A percentile compares a stretch with the other conserved stretches of the same genome.
phyloP scores from a whole-genome alignment of 1,140 invertebrate species.

The Gryon sp. region DNA sequence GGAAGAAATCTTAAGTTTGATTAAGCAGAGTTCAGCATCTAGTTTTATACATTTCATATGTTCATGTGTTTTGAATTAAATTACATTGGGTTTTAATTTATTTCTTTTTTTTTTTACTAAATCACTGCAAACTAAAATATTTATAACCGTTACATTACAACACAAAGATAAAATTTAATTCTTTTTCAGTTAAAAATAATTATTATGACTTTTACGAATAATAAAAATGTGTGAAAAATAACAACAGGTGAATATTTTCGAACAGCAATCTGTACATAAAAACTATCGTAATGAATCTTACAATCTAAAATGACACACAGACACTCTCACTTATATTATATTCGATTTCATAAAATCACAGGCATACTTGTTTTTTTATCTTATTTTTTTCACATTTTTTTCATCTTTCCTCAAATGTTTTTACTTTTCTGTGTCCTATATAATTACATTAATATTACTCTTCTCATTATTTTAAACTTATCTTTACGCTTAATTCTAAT shows the following conservation, averaged over 20 bases:
- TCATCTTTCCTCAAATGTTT: conserved; percentile 19
- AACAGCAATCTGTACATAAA: conserved; percentile 65
- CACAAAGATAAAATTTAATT: conserved; percentile 11
- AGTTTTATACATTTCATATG: conserved; percentile 27
- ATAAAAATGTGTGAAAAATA: conserved; percentile 47
- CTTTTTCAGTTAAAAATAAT: conserved; percentile 3
- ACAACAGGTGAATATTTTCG: conserved; percentile 43
- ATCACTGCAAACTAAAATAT: conserved; percentile 15
- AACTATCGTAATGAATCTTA: conserved; percentile 57
- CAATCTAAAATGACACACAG: conserved; percentile 53
- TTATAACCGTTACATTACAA: conserved; percentile 13
- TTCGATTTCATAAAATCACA: conserved; percentile 62
- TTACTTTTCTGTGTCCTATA: conserved; percentile 43
- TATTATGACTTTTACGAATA: conserved; percentile 47
- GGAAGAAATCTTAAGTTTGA: conserved; percentile 58
- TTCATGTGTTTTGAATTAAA: conserved; percentile 24
- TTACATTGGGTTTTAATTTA: too few relatives aligned
- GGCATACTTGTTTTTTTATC: conserved; percentile 41
- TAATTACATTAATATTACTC: conserved; percentile 60
- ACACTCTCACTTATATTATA: conserved; percentile 54
- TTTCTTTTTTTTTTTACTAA: conserved; percentile 22
- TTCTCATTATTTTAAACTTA: conserved; percentile 53
- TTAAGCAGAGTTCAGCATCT: conserved; percentile 36
- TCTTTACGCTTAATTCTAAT: conserved; percentile 51
- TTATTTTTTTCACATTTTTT: conserved; percentile 6